Evolutionary conservation across 2,888 invertebrate species (phyloP).

Genomic region (Caenorhabditis virilis): DNA sequence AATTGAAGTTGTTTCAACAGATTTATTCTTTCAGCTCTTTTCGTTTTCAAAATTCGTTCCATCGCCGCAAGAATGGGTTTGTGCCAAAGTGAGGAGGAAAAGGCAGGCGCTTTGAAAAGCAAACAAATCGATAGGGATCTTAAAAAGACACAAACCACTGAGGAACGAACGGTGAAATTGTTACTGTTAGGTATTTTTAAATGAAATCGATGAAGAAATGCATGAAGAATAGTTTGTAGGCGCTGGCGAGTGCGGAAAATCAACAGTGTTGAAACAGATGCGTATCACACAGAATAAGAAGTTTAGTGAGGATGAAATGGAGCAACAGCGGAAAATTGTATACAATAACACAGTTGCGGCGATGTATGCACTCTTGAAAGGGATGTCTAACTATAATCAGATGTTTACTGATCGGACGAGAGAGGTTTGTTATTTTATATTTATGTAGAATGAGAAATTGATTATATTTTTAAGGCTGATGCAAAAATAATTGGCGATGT

Average conservation of each 20-base stretch:
- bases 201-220: background rate
- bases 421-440: conserved; percentile 31
- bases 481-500: conserved; percentile 52
- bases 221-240: conserved; percentile 40
- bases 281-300: conserved; percentile 60
- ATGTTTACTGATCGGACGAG: conserved; percentile 47
- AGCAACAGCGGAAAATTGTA: conserved; percentile 45
- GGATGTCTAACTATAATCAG: conserved; percentile 53
- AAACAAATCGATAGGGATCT: conserved; percentile 62
- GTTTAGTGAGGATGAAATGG: conserved; percentile 51
- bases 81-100: conserved; percentile 67
- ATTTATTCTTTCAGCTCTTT: too few relatives aligned
- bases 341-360: conserved; percentile 63
- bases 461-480: conserved; percentile 50
- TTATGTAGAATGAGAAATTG: background rate
- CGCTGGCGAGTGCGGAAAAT: conserved; percentile 66
- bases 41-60: too few relatives aligned
- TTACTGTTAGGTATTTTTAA: conserved; percentile 55
- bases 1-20: too few relatives aligned
- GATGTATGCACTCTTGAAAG: conserved; percentile 59
- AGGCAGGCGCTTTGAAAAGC: conserved; percentile 46
- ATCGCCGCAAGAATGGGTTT: conserved; percentile 55
- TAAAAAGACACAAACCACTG: conserved; percentile 44
- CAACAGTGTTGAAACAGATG: conserved; percentile 67
- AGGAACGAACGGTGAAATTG: conserved; percentile 62